Evolutionary conservation across 2,888 invertebrate species (phyloP).

Genomic region (Pristionchus japonicus): DNA sequence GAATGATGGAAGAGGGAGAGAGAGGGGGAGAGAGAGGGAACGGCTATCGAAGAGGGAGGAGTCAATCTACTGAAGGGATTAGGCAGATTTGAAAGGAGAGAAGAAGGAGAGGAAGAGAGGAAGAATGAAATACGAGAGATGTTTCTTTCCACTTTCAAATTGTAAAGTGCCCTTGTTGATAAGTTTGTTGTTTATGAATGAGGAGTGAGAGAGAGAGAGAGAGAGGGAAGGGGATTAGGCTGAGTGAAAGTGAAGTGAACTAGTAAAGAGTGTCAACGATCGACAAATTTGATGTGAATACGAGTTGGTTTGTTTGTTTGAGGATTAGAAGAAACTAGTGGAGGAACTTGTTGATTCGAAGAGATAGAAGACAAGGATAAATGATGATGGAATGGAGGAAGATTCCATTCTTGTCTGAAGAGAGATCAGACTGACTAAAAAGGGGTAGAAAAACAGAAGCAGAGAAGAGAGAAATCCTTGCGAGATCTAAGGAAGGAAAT

Average conservation of each 20-base stretch:
- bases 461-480: background rate
- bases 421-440: background rate
- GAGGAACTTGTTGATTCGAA: background rate
- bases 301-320: background rate
- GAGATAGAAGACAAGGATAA: background rate
- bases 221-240: background rate
- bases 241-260: conserved; percentile 18
- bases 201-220: conserved; percentile 30
- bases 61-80: background rate
- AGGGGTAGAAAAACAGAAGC: background rate
- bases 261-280: background rate
- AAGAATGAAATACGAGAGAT: conserved; percentile 31
- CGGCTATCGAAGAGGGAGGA: conserved; percentile 4
- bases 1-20: background rate
- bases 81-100: conserved; percentile 13
- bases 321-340: background rate
- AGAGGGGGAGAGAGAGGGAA: background rate
- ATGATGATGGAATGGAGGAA: background rate
- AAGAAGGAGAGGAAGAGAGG: background rate
- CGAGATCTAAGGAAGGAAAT: conserved; percentile 2
- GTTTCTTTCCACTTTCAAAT: background rate
- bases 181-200: conserved; percentile 10
- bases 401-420: background rate
- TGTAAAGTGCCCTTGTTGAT: conserved; percentile 24
- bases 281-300: background rate